A percentile compares a stretch with the other conserved stretches of the same genome.
Evolutionary conservation across 2,797 vertebrate species (phyloP).

Genomic region (Acanthis flammea): DNA sequence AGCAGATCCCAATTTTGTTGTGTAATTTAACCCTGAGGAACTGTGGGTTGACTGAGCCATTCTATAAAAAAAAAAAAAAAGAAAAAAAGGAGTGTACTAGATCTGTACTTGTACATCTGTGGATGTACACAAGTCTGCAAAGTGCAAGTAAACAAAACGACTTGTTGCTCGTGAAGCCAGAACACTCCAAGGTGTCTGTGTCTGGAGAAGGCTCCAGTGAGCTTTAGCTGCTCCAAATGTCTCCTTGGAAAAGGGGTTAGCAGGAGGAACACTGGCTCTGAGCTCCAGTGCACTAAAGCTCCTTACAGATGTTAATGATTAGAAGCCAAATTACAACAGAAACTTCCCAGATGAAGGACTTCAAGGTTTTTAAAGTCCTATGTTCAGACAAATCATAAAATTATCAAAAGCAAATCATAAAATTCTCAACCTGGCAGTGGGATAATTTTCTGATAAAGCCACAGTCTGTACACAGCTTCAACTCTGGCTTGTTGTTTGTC

Average conservation of each 20-base stretch:
- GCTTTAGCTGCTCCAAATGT: neutral
- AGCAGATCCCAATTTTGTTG: neutral
- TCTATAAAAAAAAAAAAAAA: neutral
- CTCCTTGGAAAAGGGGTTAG: neutral
- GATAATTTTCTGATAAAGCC: neutral
- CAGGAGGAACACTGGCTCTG: neutral
- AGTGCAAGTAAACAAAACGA: neutral
- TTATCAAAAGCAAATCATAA: neutral
- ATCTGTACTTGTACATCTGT: neutral
- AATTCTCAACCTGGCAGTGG: neutral
- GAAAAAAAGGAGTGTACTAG: neutral
- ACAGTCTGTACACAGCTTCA: neutral
- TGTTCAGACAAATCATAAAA: neutral
- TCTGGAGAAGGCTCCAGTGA: neutral
- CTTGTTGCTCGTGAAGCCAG: neutral
- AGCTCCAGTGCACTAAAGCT: neutral
- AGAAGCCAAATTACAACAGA: neutral
- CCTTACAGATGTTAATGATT: neutral
- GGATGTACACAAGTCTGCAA: neutral
- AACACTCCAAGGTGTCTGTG: neutral
- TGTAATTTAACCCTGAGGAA: neutral
- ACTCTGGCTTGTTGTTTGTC: neutral
- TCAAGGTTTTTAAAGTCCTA: neutral
- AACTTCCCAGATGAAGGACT: neutral
- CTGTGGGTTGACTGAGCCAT: neutral